Evolutionary conservation across 2,113 vertebrate genomes (phyloP).

Genomic region (Larimichthys polyactis): DNA sequence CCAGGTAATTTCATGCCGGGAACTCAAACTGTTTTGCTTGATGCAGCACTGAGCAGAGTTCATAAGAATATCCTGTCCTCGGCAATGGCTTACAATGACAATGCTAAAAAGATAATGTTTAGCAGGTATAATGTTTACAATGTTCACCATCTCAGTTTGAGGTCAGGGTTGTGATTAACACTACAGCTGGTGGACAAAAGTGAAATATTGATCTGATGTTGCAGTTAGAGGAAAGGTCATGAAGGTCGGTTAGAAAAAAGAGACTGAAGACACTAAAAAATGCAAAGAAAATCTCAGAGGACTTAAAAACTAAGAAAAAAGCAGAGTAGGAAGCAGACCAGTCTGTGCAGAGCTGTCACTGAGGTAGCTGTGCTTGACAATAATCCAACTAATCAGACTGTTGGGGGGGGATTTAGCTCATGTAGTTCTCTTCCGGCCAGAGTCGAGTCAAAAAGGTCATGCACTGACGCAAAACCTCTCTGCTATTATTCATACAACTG

Average conservation of each 20-base stretch:
- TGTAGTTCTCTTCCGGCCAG: constrained; percentile 25
- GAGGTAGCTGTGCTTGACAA: constrained; percentile 46
- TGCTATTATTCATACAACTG: not conserved
- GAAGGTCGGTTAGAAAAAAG: too few species aligned
- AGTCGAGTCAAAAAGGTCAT: constrained; percentile 36
- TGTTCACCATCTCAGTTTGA: not conserved
- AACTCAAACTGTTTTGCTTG: too few species aligned
- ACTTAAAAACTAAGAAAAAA: not conserved
- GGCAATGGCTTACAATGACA: not conserved
- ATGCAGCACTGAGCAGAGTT: too few species aligned
- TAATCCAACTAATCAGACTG: constrained; percentile 65
- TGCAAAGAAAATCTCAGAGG: too few species aligned
- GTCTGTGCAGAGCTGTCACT: constrained; percentile 50
- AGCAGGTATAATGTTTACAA: not conserved
- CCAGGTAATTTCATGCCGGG: too few species aligned
- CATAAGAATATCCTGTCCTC: too few species aligned
- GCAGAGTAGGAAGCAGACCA: not conserved
- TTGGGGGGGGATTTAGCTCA: constrained; percentile 24
- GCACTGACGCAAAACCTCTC: constrained; percentile 19
- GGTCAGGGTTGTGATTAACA: too few species aligned
- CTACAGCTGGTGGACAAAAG: not conserved
- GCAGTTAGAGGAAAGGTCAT: not conserved
- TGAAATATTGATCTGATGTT: not conserved
- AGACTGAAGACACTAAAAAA: not conserved
- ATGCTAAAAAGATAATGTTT: not conserved